Conservation (phyloP, 2,113 vertebrate genomes). For the Notechis scutatus region DNA sequence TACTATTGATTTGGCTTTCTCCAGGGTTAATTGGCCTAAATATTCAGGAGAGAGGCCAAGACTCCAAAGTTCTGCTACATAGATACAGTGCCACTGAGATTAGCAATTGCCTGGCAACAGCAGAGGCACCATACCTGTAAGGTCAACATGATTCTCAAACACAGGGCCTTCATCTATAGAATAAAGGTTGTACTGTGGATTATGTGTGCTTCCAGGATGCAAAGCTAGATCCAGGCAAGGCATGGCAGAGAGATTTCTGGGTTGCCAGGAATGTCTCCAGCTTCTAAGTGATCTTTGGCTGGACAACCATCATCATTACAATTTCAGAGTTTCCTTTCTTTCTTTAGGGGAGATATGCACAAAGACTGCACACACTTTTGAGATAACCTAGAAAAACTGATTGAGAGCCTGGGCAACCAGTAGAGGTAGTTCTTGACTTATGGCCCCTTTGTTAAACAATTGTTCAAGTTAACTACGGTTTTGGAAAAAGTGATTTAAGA, state of each 20-base stretch:
- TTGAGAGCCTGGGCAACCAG: not conserved
- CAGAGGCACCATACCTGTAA: not conserved
- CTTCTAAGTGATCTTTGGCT: not conserved
- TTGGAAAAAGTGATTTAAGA: not conserved
- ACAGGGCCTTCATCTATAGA: fast-evolving
- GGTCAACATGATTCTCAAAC: not conserved
- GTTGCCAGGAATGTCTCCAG: not conserved
- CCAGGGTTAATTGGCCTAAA: not conserved
- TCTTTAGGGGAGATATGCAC: not conserved
- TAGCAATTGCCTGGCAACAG: not conserved
- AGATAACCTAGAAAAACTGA: not conserved
- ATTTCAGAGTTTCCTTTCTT: not conserved
- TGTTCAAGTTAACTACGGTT: not conserved
- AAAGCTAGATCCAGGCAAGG: fast-evolving
- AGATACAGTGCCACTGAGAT: not conserved
- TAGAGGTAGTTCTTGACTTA: not conserved
- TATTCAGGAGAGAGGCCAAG: not conserved
- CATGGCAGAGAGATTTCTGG: fast-evolving
- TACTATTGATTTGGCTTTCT: not conserved
- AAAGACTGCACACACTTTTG: not conserved
- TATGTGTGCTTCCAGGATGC: fast-evolving
- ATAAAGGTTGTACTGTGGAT: not conserved
- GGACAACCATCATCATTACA: not conserved
- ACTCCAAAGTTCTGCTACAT: not conserved
- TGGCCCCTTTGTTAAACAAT: not conserved